Base-by-base conservation (phyloP, 2,888 invertebrate genomes). In the Callosobruchus maculatus region DNA sequence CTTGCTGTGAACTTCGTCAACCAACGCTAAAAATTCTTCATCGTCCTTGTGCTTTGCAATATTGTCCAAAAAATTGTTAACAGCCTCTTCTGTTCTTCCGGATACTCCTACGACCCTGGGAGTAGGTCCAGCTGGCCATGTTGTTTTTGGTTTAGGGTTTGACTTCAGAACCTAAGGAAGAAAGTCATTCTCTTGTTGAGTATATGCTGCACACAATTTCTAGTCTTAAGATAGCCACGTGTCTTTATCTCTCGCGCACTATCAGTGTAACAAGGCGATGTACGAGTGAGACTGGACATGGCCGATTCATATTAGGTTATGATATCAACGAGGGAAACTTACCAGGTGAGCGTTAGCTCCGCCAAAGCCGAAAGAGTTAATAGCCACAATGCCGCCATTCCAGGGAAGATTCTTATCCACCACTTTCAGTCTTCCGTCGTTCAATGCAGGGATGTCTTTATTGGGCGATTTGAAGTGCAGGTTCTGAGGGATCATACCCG, bases 311-410 rank as follows among this genome's bases (percentile, higher is more conserved):
- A 26, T 26, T 26, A 26, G 26, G 2, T 2, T 2, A 26, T 26
- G 7, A 26, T n/a, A n/a, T n/a, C n/a, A 26, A 26, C 26, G 7
- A 4, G 7, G 26, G 49, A 1, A 13, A 49, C 49, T 7, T 13
- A 49, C 71, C 0, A 96, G 88, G 88, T 98, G 97, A n/a, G 95
- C 97, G 88, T 97, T 97, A 69, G 97, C 96, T 73, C 99, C 99
- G 77, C 99, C 99, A 88, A 99, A 99, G 21, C 99, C 99, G 87
- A 99, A 99, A 9, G 98, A 98, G 89, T 99, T 99, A 31, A 99
- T 88, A 22, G 94, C 98, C 72, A 96, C 93, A 75, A 96, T 90
- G n/a, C 98, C 98, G 71, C 98, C 98, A 73, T 93, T 92, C 94
- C 95, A 98, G 26, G 93, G 91, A 77, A 91, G 93, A 82, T 94